phyloP scores from a whole-genome alignment of 2,888 invertebrate genomes.

The Xestia c-nigrum region DNA sequence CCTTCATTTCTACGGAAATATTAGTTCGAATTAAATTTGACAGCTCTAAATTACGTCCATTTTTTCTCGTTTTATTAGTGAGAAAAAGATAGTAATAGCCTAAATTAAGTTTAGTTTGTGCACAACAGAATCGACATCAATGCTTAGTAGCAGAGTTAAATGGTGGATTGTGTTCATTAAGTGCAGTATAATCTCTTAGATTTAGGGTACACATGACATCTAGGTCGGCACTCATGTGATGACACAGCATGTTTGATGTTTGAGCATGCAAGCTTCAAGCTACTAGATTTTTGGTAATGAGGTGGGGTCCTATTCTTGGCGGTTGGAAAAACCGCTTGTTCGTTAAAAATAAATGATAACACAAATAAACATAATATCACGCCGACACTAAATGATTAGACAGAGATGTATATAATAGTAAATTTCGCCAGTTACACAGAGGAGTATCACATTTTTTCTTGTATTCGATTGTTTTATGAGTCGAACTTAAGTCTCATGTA shows the following conservation, averaged over 20 bases:
- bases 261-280: conserved; percentile 1
- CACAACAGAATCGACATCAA: too few species aligned
- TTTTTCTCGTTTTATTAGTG: too few species aligned
- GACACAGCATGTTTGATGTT: background rate
- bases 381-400: background rate
- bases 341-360: too few species aligned
- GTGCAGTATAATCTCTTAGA: background rate
- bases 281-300: background rate
- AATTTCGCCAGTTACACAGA: background rate
- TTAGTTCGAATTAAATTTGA: too few species aligned
- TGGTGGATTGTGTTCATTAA: background rate
- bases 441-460: too few species aligned
- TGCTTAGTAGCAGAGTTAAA: background rate
- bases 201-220: background rate
- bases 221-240: background rate
- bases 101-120: too few species aligned
- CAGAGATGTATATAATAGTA: background rate
- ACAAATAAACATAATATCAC: background rate
- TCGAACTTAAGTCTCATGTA: background rate
- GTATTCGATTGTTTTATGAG: too few species aligned
- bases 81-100: too few species aligned
- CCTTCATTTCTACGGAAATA: too few species aligned
- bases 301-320: conserved; percentile 7
- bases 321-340: too few species aligned
- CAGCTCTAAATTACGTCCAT: too few species aligned